phyloP scores from a whole-genome alignment of 1,140 invertebrate species.

The Xylocopa sonorina region DNA sequence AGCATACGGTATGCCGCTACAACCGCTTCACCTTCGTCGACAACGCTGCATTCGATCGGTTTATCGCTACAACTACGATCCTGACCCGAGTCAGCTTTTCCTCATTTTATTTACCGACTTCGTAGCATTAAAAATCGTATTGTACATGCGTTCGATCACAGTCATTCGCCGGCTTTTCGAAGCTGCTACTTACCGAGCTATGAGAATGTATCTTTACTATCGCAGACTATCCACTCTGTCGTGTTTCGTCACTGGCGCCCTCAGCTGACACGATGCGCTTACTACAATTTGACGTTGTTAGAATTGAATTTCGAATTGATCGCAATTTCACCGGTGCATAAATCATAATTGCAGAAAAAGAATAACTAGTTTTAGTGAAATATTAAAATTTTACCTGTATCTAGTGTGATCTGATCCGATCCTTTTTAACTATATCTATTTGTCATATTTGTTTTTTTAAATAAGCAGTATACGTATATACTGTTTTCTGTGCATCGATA shows the following conservation, averaged over 20 bases:
- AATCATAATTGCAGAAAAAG: too few species aligned
- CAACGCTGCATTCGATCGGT: conserved; percentile 22
- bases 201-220: conserved; percentile 22
- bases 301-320: not conserved
- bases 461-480: not conserved
- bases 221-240: conserved; percentile 61
- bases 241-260: conserved; percentile 69
- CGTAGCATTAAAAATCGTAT: not conserved
- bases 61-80: not conserved
- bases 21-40: conserved; percentile 39
- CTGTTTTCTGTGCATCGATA: not conserved
- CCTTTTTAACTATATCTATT: too few species aligned
- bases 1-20: conserved; percentile 47
- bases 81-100: not conserved
- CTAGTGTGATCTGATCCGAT: not conserved
- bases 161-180: conserved; percentile 20
- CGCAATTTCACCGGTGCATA: not conserved
- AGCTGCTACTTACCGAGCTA: conserved; percentile 31
- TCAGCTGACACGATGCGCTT: conserved; percentile 59
- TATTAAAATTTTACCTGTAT: not conserved
- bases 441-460: not conserved
- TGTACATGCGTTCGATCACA: not conserved
- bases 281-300: not conserved
- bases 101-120: too few species aligned
- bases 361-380: not conserved